Conservation (phyloP, 2,888 invertebrate genomes). For the Agonopterix heracliana region DNA sequence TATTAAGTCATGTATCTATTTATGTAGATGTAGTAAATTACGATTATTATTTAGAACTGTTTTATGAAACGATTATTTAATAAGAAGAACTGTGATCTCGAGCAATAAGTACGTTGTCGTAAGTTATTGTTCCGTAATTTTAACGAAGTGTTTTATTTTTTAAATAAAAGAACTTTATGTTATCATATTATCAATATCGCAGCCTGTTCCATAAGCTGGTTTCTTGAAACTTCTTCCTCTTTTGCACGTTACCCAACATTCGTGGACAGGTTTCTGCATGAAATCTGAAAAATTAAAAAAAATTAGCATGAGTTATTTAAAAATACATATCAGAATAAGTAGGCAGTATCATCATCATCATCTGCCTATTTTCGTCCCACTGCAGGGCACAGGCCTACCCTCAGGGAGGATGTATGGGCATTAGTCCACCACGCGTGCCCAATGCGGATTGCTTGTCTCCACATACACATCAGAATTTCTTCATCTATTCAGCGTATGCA, state of each 20-base stretch:
- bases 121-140: conserved; percentile 60
- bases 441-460: too few species aligned
- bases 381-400: too few species aligned
- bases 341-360: too few species aligned
- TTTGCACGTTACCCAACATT: conserved; percentile 69
- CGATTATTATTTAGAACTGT: background rate
- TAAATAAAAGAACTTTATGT: conserved; percentile 31
- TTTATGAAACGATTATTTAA: conserved; percentile 19
- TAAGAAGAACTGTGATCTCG: conserved; percentile 58
- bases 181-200: conserved; percentile 36
- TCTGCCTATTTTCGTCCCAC: too few species aligned
- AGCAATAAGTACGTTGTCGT: conserved; percentile 60
- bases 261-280: conserved; percentile 55
- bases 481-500: too few species aligned
- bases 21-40: conserved; percentile 11
- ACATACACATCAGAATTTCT: too few species aligned
- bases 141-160: conserved; percentile 12
- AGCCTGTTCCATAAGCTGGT: conserved; percentile 39
- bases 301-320: background rate
- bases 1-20: conserved; percentile 8
- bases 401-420: too few species aligned
- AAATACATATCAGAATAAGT: too few species aligned
- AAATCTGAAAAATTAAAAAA: conserved; percentile 40
- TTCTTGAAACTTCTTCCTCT: conserved; percentile 65
- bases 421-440: too few species aligned